Conservation (phyloP, 2,888 invertebrate species). For the Deilephila elpenor region DNA sequence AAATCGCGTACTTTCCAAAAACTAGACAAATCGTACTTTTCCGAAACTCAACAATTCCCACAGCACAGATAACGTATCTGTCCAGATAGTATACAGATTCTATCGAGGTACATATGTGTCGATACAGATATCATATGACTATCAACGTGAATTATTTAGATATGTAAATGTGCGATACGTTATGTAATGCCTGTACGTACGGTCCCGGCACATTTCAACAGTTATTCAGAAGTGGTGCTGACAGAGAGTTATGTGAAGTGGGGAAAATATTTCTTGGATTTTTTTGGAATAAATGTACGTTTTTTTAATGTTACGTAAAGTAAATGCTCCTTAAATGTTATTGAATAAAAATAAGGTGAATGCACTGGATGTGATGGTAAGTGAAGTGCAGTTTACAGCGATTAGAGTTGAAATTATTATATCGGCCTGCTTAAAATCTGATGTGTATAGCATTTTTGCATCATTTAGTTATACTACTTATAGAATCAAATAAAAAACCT, state of each 20-base stretch:
- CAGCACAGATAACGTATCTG: constrained; percentile 25
- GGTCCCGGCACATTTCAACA: neutral
- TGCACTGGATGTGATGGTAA: neutral
- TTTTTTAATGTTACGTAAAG: neutral
- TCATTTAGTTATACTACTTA: too few relatives aligned
- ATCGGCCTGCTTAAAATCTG: too few relatives aligned
- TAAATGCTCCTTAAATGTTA: neutral
- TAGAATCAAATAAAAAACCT: too few relatives aligned
- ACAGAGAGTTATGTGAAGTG: neutral
- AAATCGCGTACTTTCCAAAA: neutral
- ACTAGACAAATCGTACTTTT: neutral
- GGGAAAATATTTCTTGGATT: neutral
- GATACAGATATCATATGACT: constrained; percentile 29
- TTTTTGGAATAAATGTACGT: neutral
- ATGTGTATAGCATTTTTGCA: too few relatives aligned
- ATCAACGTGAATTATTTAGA: constrained; percentile 28
- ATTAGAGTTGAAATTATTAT: neutral
- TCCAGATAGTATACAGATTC: constrained; percentile 27
- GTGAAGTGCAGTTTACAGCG: neutral
- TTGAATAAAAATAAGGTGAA: too few relatives aligned
- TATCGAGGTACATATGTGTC: constrained; percentile 19
- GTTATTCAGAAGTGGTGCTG: too few relatives aligned
- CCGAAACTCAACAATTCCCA: neutral
- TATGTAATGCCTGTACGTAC: constrained; percentile 15
- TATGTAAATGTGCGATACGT: constrained; percentile 16